phyloP scores from a whole-genome alignment of 2,797 vertebrate species.

The Aselliscus stoliczkanus region DNA sequence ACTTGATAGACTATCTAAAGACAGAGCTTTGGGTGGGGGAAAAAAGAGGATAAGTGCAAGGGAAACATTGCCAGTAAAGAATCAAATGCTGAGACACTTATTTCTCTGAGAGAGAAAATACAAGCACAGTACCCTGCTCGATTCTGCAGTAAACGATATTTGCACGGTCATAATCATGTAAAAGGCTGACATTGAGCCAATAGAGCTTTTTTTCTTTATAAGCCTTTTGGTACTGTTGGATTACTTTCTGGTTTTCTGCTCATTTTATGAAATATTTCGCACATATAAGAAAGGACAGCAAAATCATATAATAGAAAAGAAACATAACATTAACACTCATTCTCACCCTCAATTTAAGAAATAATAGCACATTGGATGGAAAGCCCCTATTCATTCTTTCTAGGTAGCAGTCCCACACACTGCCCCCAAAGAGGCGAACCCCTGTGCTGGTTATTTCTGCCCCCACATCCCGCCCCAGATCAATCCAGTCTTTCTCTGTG shows the following conservation, averaged over 20 bases:
- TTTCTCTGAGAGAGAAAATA: background rate
- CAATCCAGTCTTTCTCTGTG: background rate
- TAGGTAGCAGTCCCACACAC: background rate
- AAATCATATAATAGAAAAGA: background rate
- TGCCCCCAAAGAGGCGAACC: background rate
- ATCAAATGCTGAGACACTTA: background rate
- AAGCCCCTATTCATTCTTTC: background rate
- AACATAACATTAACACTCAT: background rate
- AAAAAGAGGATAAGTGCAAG: background rate
- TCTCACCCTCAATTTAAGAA: background rate
- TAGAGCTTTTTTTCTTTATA: background rate
- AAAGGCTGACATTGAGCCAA: background rate
- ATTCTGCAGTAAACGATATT: background rate
- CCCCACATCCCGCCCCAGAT: background rate
- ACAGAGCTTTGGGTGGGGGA: rapidly evolving
- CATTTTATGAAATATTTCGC: background rate
- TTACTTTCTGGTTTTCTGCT: background rate
- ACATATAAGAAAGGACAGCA: background rate
- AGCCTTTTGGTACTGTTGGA: background rate
- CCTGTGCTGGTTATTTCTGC: background rate
- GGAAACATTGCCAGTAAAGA: background rate
- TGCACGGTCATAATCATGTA: background rate
- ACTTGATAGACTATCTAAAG: background rate
- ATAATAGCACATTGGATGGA: background rate
- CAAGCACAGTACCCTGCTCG: background rate